phyloP scores from a whole-genome alignment of 2,888 invertebrate species.

The Pogonocherus hispidulus region DNA sequence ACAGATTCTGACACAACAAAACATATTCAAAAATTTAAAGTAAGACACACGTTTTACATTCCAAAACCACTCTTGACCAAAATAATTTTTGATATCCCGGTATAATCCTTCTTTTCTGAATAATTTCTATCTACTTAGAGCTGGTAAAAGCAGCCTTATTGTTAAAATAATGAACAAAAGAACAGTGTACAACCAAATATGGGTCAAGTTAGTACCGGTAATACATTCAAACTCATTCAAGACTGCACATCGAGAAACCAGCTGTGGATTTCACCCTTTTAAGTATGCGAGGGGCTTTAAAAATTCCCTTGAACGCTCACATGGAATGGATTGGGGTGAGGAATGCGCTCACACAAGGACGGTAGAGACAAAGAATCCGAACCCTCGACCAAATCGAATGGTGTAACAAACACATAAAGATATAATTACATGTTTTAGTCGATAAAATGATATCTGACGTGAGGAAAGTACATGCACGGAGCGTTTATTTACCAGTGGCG shows the following conservation, averaged over 20 bases:
- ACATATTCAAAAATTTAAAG: too few species aligned
- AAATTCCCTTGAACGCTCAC: slow-evolving; percentile 6
- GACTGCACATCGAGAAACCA: neutral
- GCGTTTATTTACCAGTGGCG: neutral
- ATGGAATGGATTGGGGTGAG: neutral
- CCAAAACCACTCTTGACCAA: too few species aligned
- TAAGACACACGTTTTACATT: too few species aligned
- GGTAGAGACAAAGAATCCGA: neutral
- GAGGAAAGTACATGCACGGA: neutral
- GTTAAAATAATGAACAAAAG: too few species aligned
- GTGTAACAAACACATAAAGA: slow-evolving; percentile 6
- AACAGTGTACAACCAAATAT: neutral
- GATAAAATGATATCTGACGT: neutral
- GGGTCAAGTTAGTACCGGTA: neutral
- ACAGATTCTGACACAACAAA: too few species aligned
- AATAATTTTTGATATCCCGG: too few species aligned
- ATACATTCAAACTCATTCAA: neutral
- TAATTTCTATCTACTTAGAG: too few species aligned
- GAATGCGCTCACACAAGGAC: neutral
- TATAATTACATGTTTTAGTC: slow-evolving; percentile 8
- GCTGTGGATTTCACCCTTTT: neutral
- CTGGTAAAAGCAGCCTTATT: too few species aligned
- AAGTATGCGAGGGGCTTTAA: neutral
- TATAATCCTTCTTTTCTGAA: too few species aligned
- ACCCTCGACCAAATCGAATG: neutral